A percentile compares a stretch with the other conserved stretches of the same genome.
These are phyloP conservation scores for Tursiops truncatus DNA, from an alignment of 2,113 vertebrate genomes.

Conservation along the genomic window DNA sequence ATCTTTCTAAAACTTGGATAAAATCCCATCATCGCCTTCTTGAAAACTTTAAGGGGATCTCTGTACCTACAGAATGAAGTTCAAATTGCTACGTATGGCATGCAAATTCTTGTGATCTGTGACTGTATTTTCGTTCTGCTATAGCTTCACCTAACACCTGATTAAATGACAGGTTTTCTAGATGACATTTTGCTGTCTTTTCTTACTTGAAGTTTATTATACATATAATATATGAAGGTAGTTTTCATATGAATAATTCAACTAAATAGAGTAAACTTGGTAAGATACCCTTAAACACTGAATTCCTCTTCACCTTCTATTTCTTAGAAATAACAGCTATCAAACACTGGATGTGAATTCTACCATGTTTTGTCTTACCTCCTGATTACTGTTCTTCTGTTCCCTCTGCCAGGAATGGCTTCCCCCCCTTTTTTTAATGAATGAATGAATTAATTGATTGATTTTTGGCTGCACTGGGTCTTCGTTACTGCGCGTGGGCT, in stretches of 20 bases:
- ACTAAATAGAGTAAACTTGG: neutral
- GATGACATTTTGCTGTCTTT: neutral
- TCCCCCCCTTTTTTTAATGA: neutral
- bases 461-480: too few species aligned
- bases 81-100: neutral
- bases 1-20: neutral
- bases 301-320: neutral
- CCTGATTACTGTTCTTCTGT: neutral
- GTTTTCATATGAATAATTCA: neutral
- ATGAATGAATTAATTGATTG: rapidly evolving
- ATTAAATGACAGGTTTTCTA: neutral
- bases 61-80: neutral
- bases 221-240: neutral
- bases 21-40: neutral
- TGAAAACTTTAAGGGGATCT: neutral
- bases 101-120: neutral
- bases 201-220: neutral
- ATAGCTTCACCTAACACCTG: neutral
- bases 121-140: neutral
- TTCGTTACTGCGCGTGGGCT: too few species aligned
- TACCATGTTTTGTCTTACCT: neutral
- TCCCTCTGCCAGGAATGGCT: neutral
- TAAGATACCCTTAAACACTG: neutral
- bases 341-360: neutral
- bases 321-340: neutral